Evolutionary conservation across 2,113 vertebrate genomes (phyloP).

Genomic region (Arvicanthis niloticus): DNA sequence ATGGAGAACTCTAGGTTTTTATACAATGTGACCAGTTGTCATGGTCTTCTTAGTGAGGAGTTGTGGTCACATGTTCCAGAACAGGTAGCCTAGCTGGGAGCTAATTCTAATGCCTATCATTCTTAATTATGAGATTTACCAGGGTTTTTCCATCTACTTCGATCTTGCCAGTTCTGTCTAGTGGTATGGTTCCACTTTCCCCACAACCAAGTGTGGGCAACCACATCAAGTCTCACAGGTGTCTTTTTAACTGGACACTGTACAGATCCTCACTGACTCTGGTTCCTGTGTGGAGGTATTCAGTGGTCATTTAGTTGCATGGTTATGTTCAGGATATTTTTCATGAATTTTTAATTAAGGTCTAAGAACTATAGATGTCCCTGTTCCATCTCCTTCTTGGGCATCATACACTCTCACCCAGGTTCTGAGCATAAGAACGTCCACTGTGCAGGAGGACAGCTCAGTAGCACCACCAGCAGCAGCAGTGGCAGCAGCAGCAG

Average conservation of each 20-base stretch:
- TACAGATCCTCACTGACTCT: not conserved
- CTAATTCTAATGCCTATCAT: no score
- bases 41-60: no score
- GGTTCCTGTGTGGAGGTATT: not conserved
- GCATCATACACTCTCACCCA: not conserved
- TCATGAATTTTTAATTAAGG: not conserved
- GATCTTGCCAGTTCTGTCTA: no score
- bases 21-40: no score
- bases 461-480: not conserved
- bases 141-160: no score
- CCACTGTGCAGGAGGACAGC: not conserved
- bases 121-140: no score
- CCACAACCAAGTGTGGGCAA: no score
- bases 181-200: no score
- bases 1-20: no score
- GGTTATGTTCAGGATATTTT: not conserved
- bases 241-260: fast-evolving
- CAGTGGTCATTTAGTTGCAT: not conserved
- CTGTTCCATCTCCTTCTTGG: not conserved
- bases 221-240: not conserved
- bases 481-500: no score
- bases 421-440: not conserved
- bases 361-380: not conserved
- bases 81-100: no score
- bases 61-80: no score